Conservation (phyloP, 2,888 invertebrate genomes). For the Dynastes grantii region DNA sequence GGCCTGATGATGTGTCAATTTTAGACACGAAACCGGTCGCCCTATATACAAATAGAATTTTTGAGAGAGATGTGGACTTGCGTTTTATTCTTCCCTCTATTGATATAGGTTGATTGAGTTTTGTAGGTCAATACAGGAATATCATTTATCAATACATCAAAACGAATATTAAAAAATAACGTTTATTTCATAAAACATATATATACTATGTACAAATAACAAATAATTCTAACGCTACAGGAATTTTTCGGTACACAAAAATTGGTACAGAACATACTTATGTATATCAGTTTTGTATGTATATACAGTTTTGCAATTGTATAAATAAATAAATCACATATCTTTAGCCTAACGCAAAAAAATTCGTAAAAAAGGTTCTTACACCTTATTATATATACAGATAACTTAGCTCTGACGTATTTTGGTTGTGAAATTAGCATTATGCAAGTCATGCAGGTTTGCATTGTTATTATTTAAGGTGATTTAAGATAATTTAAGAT, state of each 20-base stretch:
- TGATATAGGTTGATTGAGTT: no score
- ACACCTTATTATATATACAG: conserved; percentile 33
- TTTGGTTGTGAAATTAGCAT: conserved; percentile 31
- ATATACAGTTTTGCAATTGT: conserved; percentile 40
- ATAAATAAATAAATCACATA: conserved; percentile 51
- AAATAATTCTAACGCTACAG: conserved; percentile 48
- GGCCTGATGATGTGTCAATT: no score
- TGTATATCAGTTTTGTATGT: conserved; percentile 10
- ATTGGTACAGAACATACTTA: conserved; percentile 37
- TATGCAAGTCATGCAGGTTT: conserved; percentile 10
- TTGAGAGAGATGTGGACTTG: no score
- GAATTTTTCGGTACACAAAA: conserved; percentile 48
- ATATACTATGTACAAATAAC: conserved; percentile 52
- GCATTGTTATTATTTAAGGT: conserved; percentile 6
- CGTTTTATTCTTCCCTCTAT: no score
- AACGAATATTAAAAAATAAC: conserved; percentile 46
- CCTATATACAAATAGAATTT: no score
- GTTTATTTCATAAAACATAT: conserved; percentile 51
- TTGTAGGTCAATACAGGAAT: no score
- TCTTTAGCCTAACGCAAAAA: conserved; percentile 29
- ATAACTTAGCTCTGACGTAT: conserved; percentile 16
- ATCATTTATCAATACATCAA: not conserved
- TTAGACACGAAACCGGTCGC: no score
- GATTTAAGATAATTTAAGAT: not conserved
- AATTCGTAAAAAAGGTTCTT: conserved; percentile 40